Base-by-base conservation (phyloP, 2,888 invertebrate genomes). In the Microctonus aethiopoides region DNA sequence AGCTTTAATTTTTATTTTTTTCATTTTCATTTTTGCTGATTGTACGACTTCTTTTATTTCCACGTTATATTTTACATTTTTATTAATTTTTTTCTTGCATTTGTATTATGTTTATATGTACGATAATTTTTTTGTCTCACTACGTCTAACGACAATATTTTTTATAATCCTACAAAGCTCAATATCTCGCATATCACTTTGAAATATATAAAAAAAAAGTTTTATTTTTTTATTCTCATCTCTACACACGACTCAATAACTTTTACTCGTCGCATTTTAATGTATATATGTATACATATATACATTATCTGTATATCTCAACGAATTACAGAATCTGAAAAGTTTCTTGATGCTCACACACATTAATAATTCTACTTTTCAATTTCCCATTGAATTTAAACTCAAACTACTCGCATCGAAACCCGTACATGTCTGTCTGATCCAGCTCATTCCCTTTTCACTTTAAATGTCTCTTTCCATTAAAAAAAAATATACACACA, bases 21-120 rank as follows among this genome's bases (percentile, higher is more conserved):
- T 60, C 66, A 69, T 65, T 51, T 68, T 46, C 68, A 36, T 62
- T 61, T 66, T 68, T 65, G 62, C 70, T 68, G 68, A 79, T 80
- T 78, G 77, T 81, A 80, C 80, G 81, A 79, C 54, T 34, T 52
- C 20, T 63, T 16, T 51, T 54, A 34, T 52, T 46, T 20, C 26
- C 16, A 52, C n/a, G n/a, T 26, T 65, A 41, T 13, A 4, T 22
- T 6, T 1, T 9, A 11, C 32, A 6, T 39, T 56, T 41, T 36
- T 24, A 13, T 39, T 39, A 39, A 39, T 46, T 46, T n/a, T 16
- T 46, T n/a, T 16, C 7, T 46, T 46, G 16, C 7, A 29, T 5
- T 5, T 29, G n/a, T n/a, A n/a, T n/a, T n/a, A n/a, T n/a, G n/a
- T n/a, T n/a, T 39, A n/a, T 39, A 39, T 39, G 11, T 13, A n/a